Base-by-base conservation (phyloP, 2,113 vertebrate species). In the Sebastes schlegelii region DNA sequence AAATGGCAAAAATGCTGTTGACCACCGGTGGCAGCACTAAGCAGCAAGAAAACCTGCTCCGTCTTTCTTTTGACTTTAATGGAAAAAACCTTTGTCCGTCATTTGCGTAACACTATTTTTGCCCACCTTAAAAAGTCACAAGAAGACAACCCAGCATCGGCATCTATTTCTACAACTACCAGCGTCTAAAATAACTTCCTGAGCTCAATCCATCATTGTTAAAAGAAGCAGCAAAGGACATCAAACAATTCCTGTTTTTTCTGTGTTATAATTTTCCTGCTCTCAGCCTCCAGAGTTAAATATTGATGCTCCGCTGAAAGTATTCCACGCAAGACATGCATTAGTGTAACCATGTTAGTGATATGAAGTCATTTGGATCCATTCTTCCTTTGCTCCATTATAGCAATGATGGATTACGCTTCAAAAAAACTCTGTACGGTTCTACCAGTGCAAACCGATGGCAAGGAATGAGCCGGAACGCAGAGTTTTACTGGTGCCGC, bases 401-500 rank as follows among this genome's bases (percentile, higher is more conserved):
- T 13, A 54, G 23, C 83, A 62, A 17, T 68, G 71, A 82, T 67
- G 74, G 57, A 77, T 80, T 42, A n/a, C 49, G 60, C n/a, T 82
- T 77, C 0, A 17, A 58, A 26, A 78, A 19, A 9, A 58, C 74
- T 87, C 45, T 17, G 21, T 21, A 11, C 51, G 64, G 63, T 57
- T 57, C 9, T 0, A 43, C 67, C 58, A n/a, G 48, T 42, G 83
- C 79, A 82, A 86, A 82, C 80, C 57, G 1, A 60, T 4, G 34
- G 68, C 72, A 67, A 26, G 85, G 23, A 57, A 75, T 45, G 82
- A 88, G 86, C 87, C 85, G 64, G 66, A 26, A 86, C 3, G 86
- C 84, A 73, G 69, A 65, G 54, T n/a, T 40, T 45, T 9, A 74
- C 83, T 57, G 83, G 74, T 78, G 87, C 80, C 64, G 26, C 0